A percentile compares a stretch with the other conserved stretches of the same genome.
Conservation (phyloP, 1,140 invertebrate genomes). For the Drosophila trapezifrons region DNA sequence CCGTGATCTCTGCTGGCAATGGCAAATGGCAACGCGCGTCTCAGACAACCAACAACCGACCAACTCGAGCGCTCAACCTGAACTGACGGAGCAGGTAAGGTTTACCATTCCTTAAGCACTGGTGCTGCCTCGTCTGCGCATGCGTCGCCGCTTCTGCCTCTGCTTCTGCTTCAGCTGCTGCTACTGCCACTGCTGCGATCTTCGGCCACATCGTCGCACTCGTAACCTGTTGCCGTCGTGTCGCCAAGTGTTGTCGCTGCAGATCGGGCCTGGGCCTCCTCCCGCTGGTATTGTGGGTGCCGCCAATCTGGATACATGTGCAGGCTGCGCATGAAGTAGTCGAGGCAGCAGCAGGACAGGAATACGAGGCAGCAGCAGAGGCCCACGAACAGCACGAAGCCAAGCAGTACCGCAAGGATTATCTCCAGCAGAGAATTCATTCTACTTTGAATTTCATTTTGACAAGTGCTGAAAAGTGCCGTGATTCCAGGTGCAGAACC, state of each 20-base stretch:
- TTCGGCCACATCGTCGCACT: constrained; percentile 35
- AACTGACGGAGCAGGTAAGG: constrained; percentile 78
- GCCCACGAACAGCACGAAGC: constrained; percentile 12
- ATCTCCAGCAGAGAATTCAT: constrained; percentile 8
- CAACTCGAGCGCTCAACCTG: constrained; percentile 82
- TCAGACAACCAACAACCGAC: constrained; percentile 59
- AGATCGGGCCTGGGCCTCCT: constrained; percentile 13
- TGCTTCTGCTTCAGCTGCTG: constrained; percentile 28
- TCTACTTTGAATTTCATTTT: neutral
- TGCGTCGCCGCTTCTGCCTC: constrained; percentile 40
- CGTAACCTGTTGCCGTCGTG: constrained; percentile 60
- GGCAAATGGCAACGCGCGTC: constrained; percentile 21
- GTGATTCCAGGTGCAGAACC: neutral
- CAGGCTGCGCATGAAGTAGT: constrained; percentile 13
- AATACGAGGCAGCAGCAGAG: constrained; percentile 14
- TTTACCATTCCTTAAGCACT: constrained; percentile 84
- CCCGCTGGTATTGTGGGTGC: constrained; percentile 45
- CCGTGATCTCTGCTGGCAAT: constrained; percentile 15
- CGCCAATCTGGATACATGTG: constrained; percentile 30
- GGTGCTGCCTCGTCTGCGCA: constrained; percentile 40
- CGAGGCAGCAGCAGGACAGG: constrained; percentile 39
- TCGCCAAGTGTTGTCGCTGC: constrained; percentile 24
- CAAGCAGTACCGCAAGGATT: constrained; percentile 32
- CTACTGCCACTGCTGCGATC: constrained; percentile 31
- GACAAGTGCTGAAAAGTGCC: constrained; percentile 19